Conservation (phyloP, 2,113 vertebrate genomes). For the Megaleporinus macrocephalus region DNA sequence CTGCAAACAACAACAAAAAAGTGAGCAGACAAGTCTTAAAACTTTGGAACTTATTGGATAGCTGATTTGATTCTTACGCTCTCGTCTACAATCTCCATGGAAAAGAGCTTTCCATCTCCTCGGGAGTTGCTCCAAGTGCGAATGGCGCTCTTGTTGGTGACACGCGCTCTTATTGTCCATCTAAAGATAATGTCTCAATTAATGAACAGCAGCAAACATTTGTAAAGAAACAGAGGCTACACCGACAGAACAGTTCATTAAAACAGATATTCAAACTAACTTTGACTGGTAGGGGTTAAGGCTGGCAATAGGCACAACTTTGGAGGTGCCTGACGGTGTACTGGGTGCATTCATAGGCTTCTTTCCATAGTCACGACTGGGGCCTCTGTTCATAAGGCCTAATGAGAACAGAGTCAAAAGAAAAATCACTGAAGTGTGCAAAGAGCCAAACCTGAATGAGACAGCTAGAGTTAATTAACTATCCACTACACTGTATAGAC, state of each 20-base stretch:
- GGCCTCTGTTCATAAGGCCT: constrained; percentile 72
- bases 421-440: constrained; percentile 59
- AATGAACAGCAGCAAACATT: neutral
- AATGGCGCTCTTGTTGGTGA: constrained; percentile 93
- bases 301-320: constrained; percentile 93
- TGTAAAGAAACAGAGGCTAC: neutral
- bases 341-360: constrained; percentile 64
- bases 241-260: neutral
- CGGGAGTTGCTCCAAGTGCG: constrained; percentile 97
- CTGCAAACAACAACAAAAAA: constrained; percentile 68
- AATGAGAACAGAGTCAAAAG: constrained; percentile 66
- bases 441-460: constrained; percentile 54
- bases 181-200: constrained; percentile 66
- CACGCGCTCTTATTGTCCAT: constrained; percentile 94
- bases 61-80: constrained; percentile 79
- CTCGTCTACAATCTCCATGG: constrained; percentile 94
- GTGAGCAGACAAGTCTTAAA: neutral
- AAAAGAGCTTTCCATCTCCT: constrained; percentile 96
- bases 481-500: constrained; percentile 20
- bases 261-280: constrained; percentile 75
- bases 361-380: constrained; percentile 80
- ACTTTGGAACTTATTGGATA: neutral
- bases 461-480: constrained; percentile 45
- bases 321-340: constrained; percentile 83
- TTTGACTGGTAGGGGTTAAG: constrained; percentile 97